phyloP scores from a whole-genome alignment of 2,113 vertebrate species.

The Thryonomys swinderianus region DNA sequence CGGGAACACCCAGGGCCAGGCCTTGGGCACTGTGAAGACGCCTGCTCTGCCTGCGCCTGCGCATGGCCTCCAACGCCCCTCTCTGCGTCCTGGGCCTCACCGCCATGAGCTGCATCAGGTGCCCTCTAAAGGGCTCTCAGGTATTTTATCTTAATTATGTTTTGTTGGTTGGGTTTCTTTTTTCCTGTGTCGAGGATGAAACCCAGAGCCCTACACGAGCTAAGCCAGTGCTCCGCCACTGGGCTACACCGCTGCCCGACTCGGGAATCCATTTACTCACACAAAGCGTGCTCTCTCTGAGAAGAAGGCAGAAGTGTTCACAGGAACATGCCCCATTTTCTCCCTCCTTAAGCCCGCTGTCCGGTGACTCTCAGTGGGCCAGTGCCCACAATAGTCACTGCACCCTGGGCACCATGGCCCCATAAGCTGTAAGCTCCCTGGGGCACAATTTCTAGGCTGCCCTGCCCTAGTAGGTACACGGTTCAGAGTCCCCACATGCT shows the following conservation, averaged over 20 bases:
- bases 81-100: not conserved
- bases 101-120: no score
- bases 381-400: not conserved
- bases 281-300: not conserved
- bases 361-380: not conserved
- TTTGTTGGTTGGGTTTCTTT: no score
- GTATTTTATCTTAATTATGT: not conserved
- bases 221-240: not conserved
- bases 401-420: no score
- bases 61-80: not conserved
- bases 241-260: not conserved
- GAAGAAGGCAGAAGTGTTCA: not conserved
- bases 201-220: not conserved
- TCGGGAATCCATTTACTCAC: not conserved
- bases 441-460: not conserved
- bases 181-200: no score
- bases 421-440: not conserved
- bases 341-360: no score
- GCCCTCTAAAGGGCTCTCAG: not conserved
- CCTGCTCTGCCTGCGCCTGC: not conserved
- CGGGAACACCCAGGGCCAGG: not conserved
- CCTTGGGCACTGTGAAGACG: not conserved
- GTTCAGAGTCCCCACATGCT: not conserved
- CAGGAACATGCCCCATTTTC: not conserved
- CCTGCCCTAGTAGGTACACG: not conserved